Percentiles rank a stretch among this genome's conserved stretches.
These are phyloP conservation scores for Meloidogyne chitwoodi DNA, from an alignment of 1,140 invertebrate genomes.

Conservation along the genomic window DNA sequence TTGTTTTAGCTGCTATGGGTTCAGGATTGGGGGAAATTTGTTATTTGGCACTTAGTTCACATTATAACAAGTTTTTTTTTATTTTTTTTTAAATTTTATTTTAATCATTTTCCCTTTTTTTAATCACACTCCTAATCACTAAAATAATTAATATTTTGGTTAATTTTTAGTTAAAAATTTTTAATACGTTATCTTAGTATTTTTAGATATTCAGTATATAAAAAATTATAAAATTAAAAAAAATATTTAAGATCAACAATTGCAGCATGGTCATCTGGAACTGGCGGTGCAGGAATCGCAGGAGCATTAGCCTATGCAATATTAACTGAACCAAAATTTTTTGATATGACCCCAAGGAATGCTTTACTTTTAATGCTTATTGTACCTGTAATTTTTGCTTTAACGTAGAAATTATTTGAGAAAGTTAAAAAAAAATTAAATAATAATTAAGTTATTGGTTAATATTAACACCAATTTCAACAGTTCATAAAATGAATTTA, in stretches of 20 bases:
- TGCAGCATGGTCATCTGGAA: conserved; percentile 47
- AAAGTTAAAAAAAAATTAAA: not conserved
- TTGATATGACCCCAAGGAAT: conserved; percentile 21
- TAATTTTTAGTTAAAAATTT: too few species aligned
- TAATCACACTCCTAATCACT: not conserved
- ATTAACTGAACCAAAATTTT: conserved; percentile 41
- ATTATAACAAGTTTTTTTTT: conserved; percentile 29
- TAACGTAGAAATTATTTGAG: conserved; percentile 30
- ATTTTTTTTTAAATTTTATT: not conserved
- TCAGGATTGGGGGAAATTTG: conserved; percentile 36
- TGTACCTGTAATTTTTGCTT: conserved; percentile 32
- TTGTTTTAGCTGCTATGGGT: conserved; percentile 39
- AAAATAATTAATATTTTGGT: not conserved
- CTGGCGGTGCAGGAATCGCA: conserved; percentile 49
- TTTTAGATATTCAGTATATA: too few species aligned
- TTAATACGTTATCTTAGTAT: too few species aligned
- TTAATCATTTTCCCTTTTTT: not conserved
- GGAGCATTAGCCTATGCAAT: conserved; percentile 44
- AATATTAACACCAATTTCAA: conserved; percentile 25
- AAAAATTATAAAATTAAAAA: conserved; percentile 8
- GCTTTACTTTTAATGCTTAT: conserved; percentile 42
- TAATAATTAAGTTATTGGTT: conserved; percentile 38
- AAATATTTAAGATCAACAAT: conserved; percentile 40
- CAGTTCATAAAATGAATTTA: conserved; percentile 22
- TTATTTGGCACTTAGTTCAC: conserved; percentile 31